Percentiles rank a stretch among this genome's conserved stretches.
phyloP scores from a whole-genome alignment of 2,113 vertebrate genomes.

The Corythornis madagascariensis region DNA sequence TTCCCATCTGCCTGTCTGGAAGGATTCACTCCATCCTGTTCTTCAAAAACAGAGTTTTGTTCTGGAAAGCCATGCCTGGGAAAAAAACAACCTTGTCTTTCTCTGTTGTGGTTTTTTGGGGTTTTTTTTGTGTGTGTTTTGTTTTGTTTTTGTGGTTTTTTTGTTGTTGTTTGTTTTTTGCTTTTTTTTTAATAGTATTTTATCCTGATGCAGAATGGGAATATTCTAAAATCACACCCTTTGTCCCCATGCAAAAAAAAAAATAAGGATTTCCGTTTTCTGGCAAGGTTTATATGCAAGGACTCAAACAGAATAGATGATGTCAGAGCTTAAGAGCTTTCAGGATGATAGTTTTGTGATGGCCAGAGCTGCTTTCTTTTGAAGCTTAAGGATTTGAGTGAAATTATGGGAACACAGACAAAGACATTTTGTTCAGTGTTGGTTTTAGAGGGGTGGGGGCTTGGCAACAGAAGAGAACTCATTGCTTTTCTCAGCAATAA shows the following conservation, averaged over 20 bases:
- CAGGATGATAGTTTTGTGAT: slow-evolving; percentile 34
- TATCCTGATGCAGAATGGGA: not conserved
- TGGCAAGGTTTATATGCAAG: not conserved
- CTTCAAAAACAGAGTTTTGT: not conserved
- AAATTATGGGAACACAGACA: slow-evolving; percentile 42
- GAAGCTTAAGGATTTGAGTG: slow-evolving; percentile 59
- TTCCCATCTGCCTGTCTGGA: slow-evolving; percentile 56
- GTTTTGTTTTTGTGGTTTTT: too few species aligned
- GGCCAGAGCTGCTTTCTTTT: slow-evolving; percentile 32
- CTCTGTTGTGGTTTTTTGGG: not conserved
- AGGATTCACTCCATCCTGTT: slow-evolving; percentile 28
- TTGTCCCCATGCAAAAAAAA: not conserved
- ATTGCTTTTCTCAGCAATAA: not conserved
- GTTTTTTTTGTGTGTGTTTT: too few species aligned
- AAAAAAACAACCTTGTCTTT: not conserved
- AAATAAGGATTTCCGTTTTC: slow-evolving; percentile 41
- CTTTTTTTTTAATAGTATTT: not conserved
- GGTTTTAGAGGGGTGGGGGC: not conserved
- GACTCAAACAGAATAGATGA: slow-evolving; percentile 40
- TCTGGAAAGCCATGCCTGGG: not conserved
- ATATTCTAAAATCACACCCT: rapidly evolving
- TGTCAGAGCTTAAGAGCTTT: slow-evolving; percentile 63
- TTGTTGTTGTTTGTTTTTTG: too few species aligned
- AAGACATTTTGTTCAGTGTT: not conserved
- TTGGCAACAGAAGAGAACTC: not conserved